Base-by-base conservation (phyloP, 37 sponge, comb jelly and placozoan species). In the Cladorhizidae sp. region DNA sequence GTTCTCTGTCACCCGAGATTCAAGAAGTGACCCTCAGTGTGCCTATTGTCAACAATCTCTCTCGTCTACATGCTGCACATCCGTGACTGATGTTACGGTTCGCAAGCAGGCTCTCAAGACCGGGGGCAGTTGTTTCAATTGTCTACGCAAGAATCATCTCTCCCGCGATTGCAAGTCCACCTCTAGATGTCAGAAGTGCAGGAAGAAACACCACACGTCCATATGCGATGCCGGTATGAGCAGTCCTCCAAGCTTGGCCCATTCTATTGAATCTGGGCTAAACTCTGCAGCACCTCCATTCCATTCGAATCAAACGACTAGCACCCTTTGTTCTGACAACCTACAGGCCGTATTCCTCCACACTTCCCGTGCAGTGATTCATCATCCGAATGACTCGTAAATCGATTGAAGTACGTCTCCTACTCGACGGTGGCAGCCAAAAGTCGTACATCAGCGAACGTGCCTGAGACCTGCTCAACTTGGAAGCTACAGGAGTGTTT, bases 401-500 rank as follows among this genome's bases (percentile, higher is more conserved):
- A 5, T 12, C 1, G 18, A 38, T 70, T 29, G 61, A 70, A 56
- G 62, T 77, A 9, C 36, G 62, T 18, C 43, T 76, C 43, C 57
- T 84, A 2, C 33, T 84, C 49, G 85, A 84, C 68, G 62, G 68
- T 45, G 83, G 83, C 76, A 83, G 83, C 68, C 83, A 83, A 40
- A 43, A 45, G 40, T 84, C 85, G 11, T 76, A 70, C 57, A 76
- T 84, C 32, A 84, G 61, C 1, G 70, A 75, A n/a, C 41, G 73
- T 20, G 59, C 71, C 7, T 5, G 72, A 31, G 35, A 64, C 11
- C 41, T 56, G 28, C 79, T 85, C 21, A n/a, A 28, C 7, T 35
- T 85, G 72, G 50, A 70, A 5, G 1, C 73, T 11, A 62, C 21
- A 11, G 73, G 73, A n/a, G n/a, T n/a, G n/a, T n/a, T n/a, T n/a